phyloP scores from a whole-genome alignment of 2,797 vertebrate species.

The Betta splendens region DNA sequence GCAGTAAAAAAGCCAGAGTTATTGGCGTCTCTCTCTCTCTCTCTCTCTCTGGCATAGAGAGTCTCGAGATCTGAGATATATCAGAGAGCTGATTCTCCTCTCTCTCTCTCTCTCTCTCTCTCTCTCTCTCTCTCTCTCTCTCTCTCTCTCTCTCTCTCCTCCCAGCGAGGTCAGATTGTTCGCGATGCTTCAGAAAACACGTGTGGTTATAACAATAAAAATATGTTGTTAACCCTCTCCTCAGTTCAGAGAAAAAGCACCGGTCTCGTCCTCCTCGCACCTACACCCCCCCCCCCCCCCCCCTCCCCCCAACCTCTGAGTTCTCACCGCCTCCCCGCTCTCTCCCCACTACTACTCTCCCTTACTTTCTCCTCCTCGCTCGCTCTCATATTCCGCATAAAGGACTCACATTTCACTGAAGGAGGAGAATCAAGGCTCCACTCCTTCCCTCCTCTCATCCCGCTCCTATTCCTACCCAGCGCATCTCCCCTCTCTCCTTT shows the following conservation, averaged over 20 bases:
- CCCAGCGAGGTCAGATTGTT: conserved; percentile 42
- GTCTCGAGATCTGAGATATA: no score
- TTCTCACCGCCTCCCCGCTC: conserved; percentile 21
- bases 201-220: conserved; percentile 12
- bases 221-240: conserved; percentile 66
- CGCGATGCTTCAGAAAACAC: conserved; percentile 26
- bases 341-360: conserved; percentile 13
- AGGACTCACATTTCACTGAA: conserved; percentile 78
- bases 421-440: conserved; percentile 63
- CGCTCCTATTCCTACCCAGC: conserved; percentile 18
- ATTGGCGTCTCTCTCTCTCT: conserved; percentile 30
- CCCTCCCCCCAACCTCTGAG: conserved; percentile 28
- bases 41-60: no score
- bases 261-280: conserved; percentile 42
- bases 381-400: conserved; percentile 77
- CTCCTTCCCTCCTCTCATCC: conserved; percentile 39
- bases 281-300: conserved; percentile 39
- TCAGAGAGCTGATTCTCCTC: no score
- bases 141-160: no score
- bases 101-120: not conserved
- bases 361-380: conserved; percentile 53
- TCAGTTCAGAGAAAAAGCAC: conserved; percentile 69
- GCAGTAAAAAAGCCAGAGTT: conserved; percentile 76
- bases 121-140: not conserved
- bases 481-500: conserved; percentile 7